Evolutionary conservation across 2,113 vertebrate species (phyloP).

Genomic region (Plotosus lineatus): DNA sequence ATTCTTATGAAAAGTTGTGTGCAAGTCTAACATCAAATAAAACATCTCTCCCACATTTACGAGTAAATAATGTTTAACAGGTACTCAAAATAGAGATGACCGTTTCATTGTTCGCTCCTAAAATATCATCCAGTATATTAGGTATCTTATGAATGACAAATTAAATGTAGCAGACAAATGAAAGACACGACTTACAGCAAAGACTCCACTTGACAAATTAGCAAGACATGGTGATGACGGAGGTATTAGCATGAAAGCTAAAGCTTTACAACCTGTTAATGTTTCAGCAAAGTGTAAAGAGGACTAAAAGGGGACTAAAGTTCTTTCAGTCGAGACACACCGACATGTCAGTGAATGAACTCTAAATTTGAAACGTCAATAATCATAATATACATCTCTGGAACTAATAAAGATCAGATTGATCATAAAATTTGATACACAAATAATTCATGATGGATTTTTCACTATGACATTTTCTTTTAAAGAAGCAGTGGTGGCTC

Average conservation of each 20-base stretch:
- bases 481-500: too few relatives aligned
- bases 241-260: background rate
- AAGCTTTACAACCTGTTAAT: background rate
- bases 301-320: background rate
- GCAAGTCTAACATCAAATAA: too few relatives aligned
- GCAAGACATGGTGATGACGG: background rate
- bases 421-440: too few relatives aligned
- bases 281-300: background rate
- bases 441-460: too few relatives aligned
- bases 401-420: too few relatives aligned
- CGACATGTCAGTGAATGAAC: background rate
- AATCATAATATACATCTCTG: too few relatives aligned
- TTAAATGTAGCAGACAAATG: background rate
- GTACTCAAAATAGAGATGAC: background rate
- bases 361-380: too few relatives aligned
- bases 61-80: background rate
- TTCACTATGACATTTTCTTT: too few relatives aligned
- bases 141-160: background rate
- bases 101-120: background rate
- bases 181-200: background rate
- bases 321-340: too few relatives aligned
- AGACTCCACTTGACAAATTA: background rate
- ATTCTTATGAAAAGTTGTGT: background rate
- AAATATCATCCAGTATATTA: background rate
- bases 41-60: background rate